Conservation (phyloP, 2,888 invertebrate species). For the Hyposoter dolosus region DNA sequence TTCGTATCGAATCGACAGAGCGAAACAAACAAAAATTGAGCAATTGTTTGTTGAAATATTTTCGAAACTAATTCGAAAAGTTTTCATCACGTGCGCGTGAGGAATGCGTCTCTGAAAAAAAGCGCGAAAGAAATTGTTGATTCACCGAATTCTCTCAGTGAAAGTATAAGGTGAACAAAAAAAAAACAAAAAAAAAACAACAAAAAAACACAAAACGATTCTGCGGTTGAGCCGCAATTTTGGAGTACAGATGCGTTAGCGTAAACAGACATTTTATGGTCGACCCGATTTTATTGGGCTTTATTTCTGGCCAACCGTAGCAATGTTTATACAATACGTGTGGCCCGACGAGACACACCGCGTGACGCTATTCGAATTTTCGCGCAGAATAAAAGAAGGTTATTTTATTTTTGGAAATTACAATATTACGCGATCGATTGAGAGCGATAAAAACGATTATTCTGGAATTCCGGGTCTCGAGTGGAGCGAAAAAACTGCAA, state of each 20-base stretch:
- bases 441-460: not conserved
- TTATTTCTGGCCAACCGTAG: conserved; percentile 68
- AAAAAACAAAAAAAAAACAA: conserved; percentile 5
- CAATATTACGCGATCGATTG: conserved; percentile 18
- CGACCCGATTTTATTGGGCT: conserved; percentile 67
- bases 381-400: conserved; percentile 29
- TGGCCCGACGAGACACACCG: conserved; percentile 59
- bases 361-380: conserved; percentile 49
- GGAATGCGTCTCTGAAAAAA: not conserved
- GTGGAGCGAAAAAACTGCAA: not conserved
- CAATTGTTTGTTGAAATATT: not conserved
- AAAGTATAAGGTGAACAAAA: not conserved
- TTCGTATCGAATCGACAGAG: not conserved
- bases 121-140: conserved; percentile 7
- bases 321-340: conserved; percentile 52
- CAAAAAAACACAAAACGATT: conserved; percentile 29
- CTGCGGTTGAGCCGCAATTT: conserved; percentile 53
- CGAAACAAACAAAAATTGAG: no score
- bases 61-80: not conserved
- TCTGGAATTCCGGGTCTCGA: not conserved
- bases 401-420: conserved; percentile 53
- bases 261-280: conserved; percentile 67
- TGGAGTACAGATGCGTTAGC: conserved; percentile 65
- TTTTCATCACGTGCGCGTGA: not conserved
- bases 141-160: conserved; percentile 16